Evolutionary conservation across 2,113 vertebrate species (phyloP).

Genomic region (rabbit (Oryctolagus cuniculus)): DNA sequence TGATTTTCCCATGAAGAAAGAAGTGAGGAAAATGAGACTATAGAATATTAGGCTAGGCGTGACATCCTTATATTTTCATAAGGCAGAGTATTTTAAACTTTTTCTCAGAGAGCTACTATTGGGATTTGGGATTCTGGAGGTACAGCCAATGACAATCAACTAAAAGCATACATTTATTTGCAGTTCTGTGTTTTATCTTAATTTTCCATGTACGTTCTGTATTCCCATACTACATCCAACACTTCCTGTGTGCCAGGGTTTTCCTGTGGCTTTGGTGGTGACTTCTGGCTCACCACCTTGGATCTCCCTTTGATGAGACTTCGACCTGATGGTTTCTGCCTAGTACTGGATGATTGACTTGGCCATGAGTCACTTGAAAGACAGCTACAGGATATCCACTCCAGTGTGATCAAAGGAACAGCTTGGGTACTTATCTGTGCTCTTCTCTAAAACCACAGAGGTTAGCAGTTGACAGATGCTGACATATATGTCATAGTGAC

Average conservation of each 20-base stretch:
- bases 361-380: neutral
- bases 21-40: neutral
- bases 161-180: neutral
- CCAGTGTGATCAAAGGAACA: neutral
- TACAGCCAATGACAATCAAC: neutral
- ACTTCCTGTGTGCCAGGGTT: neutral
- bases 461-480: slow-evolving; percentile 1
- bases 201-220: neutral
- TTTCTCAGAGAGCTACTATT: neutral
- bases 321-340: neutral
- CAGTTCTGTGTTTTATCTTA: neutral
- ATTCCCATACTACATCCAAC: neutral
- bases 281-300: neutral
- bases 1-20: neutral
- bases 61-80: neutral
- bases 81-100: neutral
- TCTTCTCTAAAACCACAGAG: neutral
- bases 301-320: neutral
- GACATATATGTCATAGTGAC: neutral
- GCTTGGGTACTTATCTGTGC: neutral
- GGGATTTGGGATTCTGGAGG: neutral
- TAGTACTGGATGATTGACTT: neutral
- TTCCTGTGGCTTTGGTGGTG: neutral
- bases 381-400: neutral
- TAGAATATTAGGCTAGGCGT: neutral